Percentiles rank a stretch among this genome's conserved stretches.
Conservation (phyloP, 2,888 invertebrate genomes). For the Microdon myrmicae region DNA sequence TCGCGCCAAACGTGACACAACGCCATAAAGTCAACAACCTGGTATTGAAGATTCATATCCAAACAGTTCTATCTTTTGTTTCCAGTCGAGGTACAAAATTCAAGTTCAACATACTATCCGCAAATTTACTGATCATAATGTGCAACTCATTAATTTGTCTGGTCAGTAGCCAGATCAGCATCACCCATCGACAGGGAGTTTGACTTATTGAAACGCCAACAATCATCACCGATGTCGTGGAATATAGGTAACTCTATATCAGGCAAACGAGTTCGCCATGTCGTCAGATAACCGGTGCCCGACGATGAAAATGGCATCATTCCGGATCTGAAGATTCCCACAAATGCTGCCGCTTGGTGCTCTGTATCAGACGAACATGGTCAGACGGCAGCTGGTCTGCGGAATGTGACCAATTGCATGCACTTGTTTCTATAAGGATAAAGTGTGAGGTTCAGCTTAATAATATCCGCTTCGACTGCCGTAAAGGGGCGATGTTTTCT, state of each 20-base stretch:
- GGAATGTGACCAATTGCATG: constrained; percentile 25
- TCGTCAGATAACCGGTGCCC: constrained; percentile 9
- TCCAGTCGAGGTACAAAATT: too few relatives aligned
- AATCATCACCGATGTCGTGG: constrained; percentile 24
- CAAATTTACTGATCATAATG: constrained; percentile 9
- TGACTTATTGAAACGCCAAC: constrained; percentile 27
- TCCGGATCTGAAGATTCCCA: constrained; percentile 51
- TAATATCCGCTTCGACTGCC: constrained; percentile 44
- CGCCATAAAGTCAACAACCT: not conserved
- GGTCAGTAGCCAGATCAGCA: constrained; percentile 11
- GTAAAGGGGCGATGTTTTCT: too few relatives aligned
- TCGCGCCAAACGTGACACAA: too few relatives aligned
- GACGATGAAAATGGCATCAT: constrained; percentile 46
- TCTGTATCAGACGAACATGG: constrained; percentile 43
- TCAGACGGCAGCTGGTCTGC: constrained; percentile 41
- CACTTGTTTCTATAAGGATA: constrained; percentile 38
- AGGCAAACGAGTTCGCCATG: constrained; percentile 39
- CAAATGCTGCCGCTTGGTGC: constrained; percentile 33
- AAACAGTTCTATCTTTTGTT: too few relatives aligned
- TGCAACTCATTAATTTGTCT: constrained; percentile 22
- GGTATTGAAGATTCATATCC: too few relatives aligned
- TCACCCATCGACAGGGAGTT: constrained; percentile 15
- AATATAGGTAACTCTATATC: constrained; percentile 47
- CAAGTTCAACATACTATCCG: too few relatives aligned
- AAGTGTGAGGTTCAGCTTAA: constrained; percentile 40